phyloP scores from a whole-genome alignment of 1,140 invertebrate species.

The Nasonia longicornis region DNA sequence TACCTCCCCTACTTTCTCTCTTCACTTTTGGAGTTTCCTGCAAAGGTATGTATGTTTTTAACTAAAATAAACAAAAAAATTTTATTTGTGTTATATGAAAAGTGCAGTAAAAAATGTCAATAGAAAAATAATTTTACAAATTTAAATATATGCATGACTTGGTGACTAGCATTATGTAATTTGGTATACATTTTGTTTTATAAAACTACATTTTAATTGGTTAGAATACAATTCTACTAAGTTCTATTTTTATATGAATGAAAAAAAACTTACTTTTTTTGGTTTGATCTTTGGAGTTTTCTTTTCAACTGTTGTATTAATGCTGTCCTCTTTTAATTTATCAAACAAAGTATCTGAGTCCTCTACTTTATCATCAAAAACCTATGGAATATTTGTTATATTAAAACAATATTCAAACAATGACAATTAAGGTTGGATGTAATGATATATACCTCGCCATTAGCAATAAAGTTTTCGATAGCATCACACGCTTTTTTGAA shows the following conservation, averaged over 20 bases:
- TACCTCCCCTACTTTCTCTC: conserved; percentile 54
- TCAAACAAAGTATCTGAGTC: conserved; percentile 79
- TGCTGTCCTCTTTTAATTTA: conserved; percentile 73
- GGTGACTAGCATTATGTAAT: background rate
- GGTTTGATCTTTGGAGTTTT: conserved; percentile 69
- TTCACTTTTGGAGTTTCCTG: conserved; percentile 65
- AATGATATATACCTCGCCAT: conserved; percentile 73
- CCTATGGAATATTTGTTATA: conserved; percentile 52
- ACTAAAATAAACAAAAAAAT: conserved; percentile 48
- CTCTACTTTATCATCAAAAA: conserved; percentile 69
- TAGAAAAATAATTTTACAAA: background rate
- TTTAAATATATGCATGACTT: background rate
- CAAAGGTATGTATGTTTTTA: conserved; percentile 49
- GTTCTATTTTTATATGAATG: background rate
- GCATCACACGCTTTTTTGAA: conserved; percentile 89
- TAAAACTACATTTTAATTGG: background rate
- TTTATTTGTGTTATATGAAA: conserved; percentile 14
- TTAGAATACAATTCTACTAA: background rate
- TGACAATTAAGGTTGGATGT: background rate
- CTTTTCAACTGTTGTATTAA: conserved; percentile 62
- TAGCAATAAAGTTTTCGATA: conserved; percentile 87
- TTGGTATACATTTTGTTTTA: background rate
- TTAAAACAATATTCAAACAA: conserved; percentile 34
- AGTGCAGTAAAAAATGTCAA: background rate
- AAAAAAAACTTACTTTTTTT: conserved; percentile 63